Evolutionary conservation across 92 coral and sea anemone genomes (phyloP), one percentile per base, ranked within the genome.

Genomic region (Metridium senile): DNA sequence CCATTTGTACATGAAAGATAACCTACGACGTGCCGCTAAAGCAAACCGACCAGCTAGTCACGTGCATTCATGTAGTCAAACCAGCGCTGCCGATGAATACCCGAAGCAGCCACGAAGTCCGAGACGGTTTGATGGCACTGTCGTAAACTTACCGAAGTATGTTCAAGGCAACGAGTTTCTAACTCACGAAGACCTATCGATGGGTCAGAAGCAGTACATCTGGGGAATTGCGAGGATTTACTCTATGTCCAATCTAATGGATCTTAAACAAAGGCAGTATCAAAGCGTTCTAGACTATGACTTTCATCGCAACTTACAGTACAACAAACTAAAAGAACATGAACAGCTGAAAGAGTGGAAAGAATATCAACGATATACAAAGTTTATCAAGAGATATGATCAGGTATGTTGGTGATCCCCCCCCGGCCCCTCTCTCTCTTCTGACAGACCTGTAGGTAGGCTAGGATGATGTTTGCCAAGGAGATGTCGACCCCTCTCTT

Each of bases 161-260:
- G 81, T 95, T 79, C 87, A 88, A 69, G 85, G 72, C 4, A 95
- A 95, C 69, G 88, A 88, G 68, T 90, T 85, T 61, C 75, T 95
- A 8, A 88, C 85, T 43, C 94, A 92, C 75, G 92, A 86, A n/a
- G 86, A 92, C 23, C 74, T 95, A 66, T 61, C 85, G 59, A 76
- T 95, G 79, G 99, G 99, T 13, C 99, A 95, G 75, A 95, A 92
- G 70, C 99, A 95, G 71, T 95, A 95, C 87, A 92, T 95, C 70
- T 95, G 99, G 97, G 99, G 99, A 0, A 89, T 95, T 54, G 99
- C 99, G 0, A 75, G 91, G 32, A 84, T 94, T 25, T 94, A 94
- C 68, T 94, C 98, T 9, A 92, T 92, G 76, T 81, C 91, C 2
- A 90, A 87, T 27, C 51, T 95, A 59, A 95, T 89, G 90, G 86